These are phyloP conservation scores for Patiria miniata DNA, from an alignment of 35 echinoderm and acorn worm genomes.

Conservation along the genomic window DNA sequence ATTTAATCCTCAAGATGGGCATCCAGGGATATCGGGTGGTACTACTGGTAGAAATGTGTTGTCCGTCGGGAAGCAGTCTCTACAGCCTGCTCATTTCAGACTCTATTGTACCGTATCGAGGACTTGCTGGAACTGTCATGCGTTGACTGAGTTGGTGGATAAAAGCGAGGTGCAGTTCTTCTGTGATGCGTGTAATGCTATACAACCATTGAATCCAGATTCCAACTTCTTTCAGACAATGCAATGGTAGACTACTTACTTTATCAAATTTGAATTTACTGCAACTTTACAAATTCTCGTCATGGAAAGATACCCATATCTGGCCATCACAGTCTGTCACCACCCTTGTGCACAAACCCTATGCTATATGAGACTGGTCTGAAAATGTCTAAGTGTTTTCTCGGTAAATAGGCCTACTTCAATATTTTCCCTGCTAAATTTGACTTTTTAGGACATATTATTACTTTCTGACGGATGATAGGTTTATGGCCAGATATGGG, in stretches of 20 bases:
- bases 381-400: too few species aligned
- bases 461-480: too few species aligned
- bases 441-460: too few species aligned
- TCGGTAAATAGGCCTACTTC: too few species aligned
- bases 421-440: too few species aligned
- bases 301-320: too few species aligned
- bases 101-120: constrained; percentile 2
- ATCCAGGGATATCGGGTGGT: not conserved
- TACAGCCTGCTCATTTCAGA: not conserved
- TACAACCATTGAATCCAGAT: constrained; percentile 51
- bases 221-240: constrained; percentile 54
- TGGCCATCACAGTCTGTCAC: not conserved
- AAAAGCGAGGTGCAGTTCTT: constrained; percentile 14
- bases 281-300: not conserved
- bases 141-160: not conserved
- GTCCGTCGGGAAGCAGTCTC: not conserved
- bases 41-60: not conserved
- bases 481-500: not conserved
- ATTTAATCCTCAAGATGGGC: not conserved
- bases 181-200: constrained; percentile 46
- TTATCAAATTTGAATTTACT: not conserved
- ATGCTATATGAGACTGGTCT: not conserved
- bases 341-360: not conserved
- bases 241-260: not conserved
- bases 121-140: constrained; percentile 56